phyloP scores from a whole-genome alignment of 2,888 invertebrate genomes.

The Leptopilina myrica region DNA sequence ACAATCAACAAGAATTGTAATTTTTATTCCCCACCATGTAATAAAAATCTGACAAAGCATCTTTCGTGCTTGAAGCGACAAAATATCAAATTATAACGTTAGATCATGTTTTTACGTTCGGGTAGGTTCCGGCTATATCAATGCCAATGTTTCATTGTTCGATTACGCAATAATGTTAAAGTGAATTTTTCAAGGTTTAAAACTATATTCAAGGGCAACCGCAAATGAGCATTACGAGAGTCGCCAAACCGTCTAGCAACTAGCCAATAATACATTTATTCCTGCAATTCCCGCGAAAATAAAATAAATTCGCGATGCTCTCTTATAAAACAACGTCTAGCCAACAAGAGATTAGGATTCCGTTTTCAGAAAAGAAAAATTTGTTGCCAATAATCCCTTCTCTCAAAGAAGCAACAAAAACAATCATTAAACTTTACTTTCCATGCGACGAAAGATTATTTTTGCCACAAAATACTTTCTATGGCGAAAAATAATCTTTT shows the following conservation, averaged over 20 bases:
- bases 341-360: neutral
- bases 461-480: too few species aligned
- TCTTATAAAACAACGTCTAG: too few species aligned
- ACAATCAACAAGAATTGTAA: neutral
- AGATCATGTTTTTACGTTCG: slow-evolving; percentile 26
- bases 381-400: too few species aligned
- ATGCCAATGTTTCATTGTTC: neutral
- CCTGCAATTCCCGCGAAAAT: neutral
- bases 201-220: slow-evolving; percentile 9
- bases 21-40: neutral
- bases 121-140: neutral
- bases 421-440: too few species aligned
- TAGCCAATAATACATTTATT: slow-evolving; percentile 18
- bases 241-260: slow-evolving; percentile 34
- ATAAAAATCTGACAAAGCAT: neutral
- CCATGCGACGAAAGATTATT: too few species aligned
- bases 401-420: too few species aligned
- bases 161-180: slow-evolving; percentile 28
- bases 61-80: neutral
- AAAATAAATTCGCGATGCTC: neutral
- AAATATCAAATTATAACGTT: neutral
- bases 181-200: slow-evolving; percentile 28
- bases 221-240: neutral
- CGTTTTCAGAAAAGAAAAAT: too few species aligned
- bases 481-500: too few species aligned